Percentiles rank a stretch among this genome's conserved stretches.
phyloP scores from a whole-genome alignment of 2,888 invertebrate species.

The Apomyelois bistriatella region DNA sequence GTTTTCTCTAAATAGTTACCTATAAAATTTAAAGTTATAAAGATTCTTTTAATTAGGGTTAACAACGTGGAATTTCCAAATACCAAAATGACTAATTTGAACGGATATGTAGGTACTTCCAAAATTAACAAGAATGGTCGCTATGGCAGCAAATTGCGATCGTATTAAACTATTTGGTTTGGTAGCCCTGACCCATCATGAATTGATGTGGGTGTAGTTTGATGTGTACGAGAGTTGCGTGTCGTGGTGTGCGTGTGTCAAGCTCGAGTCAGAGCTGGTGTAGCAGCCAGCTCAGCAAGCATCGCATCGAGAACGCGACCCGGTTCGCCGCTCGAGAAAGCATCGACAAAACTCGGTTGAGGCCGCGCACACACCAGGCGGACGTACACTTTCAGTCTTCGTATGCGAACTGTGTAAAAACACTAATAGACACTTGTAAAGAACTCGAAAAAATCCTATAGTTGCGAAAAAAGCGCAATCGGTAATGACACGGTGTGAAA shows the following conservation, averaged over 20 bases:
- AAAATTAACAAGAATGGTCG: not conserved
- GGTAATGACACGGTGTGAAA: not conserved
- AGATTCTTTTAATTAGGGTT: too few species aligned
- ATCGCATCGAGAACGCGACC: conserved; percentile 77
- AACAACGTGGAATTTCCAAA: not conserved
- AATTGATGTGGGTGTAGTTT: conserved; percentile 40
- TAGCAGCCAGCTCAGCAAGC: conserved; percentile 45
- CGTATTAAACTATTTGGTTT: conserved; percentile 46
- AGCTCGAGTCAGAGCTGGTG: conserved; percentile 31
- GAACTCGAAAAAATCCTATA: conserved; percentile 34
- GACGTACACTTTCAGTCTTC: conserved; percentile 68
- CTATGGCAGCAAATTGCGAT: conserved; percentile 15
- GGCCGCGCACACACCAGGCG: conserved; percentile 67
- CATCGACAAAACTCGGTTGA: conserved; percentile 80
- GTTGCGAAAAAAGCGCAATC: conserved; percentile 30
- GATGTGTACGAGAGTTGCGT: conserved; percentile 28
- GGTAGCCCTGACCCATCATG: conserved; percentile 58
- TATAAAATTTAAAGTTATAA: not conserved
- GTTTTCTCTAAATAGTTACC: not conserved
- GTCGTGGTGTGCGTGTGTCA: conserved; percentile 42
- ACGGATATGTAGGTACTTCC: not conserved
- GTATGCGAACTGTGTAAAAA: conserved; percentile 51
- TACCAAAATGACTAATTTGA: not conserved
- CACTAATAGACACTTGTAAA: conserved; percentile 30
- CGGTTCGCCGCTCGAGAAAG: conserved; percentile 77